A percentile compares a stretch with the other conserved stretches of the same genome.
Conservation (phyloP, 2,113 vertebrate species). For the Gasterosteus aculeatus region DNA sequence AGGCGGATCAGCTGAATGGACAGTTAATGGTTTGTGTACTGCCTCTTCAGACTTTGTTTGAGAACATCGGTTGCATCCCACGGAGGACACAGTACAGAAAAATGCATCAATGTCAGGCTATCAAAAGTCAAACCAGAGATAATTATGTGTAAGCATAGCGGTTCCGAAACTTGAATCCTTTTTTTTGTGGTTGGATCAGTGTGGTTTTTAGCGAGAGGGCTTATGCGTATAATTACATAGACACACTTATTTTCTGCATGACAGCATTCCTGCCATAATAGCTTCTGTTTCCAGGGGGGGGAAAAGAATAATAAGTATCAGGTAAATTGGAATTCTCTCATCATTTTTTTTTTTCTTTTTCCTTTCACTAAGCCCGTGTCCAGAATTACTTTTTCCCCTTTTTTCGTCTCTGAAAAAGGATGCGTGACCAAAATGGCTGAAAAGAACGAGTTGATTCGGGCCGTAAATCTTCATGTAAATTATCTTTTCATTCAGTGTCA, state of each 20-base stretch:
- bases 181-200: slow-evolving; percentile 68
- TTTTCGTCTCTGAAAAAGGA: slow-evolving; percentile 21
- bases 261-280: slow-evolving; percentile 75
- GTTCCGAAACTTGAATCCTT: slow-evolving; percentile 59
- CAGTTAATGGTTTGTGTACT: slow-evolving; percentile 6
- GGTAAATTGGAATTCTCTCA: slow-evolving; percentile 76
- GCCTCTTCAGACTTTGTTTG: slow-evolving; percentile 5
- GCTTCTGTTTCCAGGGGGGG: slow-evolving; percentile 73
- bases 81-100: background rate
- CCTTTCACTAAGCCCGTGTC: slow-evolving; percentile 52
- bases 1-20: slow-evolving; percentile 4
- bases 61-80: background rate
- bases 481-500: background rate
- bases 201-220: slow-evolving; percentile 67
- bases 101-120: slow-evolving; percentile 46
- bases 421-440: slow-evolving; percentile 40
- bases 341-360: slow-evolving; percentile 55
- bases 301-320: slow-evolving; percentile 71
- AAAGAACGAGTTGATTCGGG: slow-evolving; percentile 27
- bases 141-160: slow-evolving; percentile 52
- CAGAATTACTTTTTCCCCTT: slow-evolving; percentile 53
- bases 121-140: slow-evolving; percentile 52
- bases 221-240: slow-evolving; percentile 80
- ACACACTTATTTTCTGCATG: slow-evolving; percentile 82
- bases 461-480: background rate